Conservation (phyloP, 1,140 invertebrate species). For the Trissolcus basalis region DNA sequence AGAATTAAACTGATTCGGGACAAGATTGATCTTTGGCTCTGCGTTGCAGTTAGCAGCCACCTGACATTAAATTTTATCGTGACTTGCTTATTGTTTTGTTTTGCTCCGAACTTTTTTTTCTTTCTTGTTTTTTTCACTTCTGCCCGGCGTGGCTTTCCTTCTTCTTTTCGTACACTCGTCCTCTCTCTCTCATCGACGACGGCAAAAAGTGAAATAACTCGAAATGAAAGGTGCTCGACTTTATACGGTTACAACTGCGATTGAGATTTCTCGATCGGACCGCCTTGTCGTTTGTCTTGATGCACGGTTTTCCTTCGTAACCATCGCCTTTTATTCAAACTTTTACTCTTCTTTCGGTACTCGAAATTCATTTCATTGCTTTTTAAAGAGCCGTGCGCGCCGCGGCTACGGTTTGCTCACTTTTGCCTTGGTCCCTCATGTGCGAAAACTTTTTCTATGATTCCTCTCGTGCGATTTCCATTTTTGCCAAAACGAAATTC, state of each 20-base stretch:
- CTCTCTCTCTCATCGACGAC: conserved; percentile 3
- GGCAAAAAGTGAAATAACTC: conserved; percentile 52
- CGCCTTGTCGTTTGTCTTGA: conserved; percentile 35
- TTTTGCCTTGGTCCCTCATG: no score
- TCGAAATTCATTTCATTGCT: no score
- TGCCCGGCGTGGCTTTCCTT: neutral
- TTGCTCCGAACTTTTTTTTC: neutral
- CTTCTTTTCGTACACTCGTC: conserved; percentile 10
- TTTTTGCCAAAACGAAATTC: no score
- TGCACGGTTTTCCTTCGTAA: conserved; percentile 44
- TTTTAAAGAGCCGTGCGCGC: no score
- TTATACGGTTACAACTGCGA: conserved; percentile 50
- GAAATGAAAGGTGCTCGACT: conserved; percentile 55
- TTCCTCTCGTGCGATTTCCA: no score
- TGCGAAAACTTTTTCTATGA: no score
- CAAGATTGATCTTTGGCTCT: conserved; percentile 58
- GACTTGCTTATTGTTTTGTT: conserved; percentile 52
- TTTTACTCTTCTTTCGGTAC: conserved; percentile 3
- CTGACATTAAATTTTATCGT: conserved; percentile 61
- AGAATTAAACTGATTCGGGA: conserved; percentile 58
- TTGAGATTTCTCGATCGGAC: conserved; percentile 55
- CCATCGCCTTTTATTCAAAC: conserved; percentile 40
- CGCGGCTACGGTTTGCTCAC: no score
- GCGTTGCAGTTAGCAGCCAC: conserved; percentile 54
- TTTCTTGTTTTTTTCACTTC: conserved; percentile 9